Evolutionary conservation across 2,797 vertebrate species (phyloP), one percentile per base, ranked within the genome.

Genomic region (Pangasius djambal): DNA sequence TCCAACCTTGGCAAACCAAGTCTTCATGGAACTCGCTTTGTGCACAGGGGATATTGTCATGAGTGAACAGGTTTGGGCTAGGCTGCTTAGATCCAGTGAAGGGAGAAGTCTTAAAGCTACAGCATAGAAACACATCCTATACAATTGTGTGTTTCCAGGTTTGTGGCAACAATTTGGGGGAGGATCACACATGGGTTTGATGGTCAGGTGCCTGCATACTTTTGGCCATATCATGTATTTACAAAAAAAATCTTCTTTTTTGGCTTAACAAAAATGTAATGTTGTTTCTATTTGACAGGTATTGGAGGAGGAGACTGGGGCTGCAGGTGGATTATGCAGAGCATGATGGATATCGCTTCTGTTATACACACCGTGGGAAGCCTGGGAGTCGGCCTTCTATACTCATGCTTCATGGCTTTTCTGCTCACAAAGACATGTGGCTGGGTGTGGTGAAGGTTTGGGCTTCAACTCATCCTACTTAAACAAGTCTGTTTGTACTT

Each of bases 371-470:
- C 91, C 96, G 98, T 7, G 98, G 97, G 84, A 96, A 95, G 18
- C 95, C 97, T 1, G 96, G 97, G 0, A 91, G 86, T 50, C 94
- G 91, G 0, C 98, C 97, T 0, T 97, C 98, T 3, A 86, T 99
- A 84, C 96, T 99, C 83, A 96, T 99, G 96, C 94, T 99, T 57
- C 98, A 99, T 0, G 98, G 98, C 6, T 99, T 99, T 94, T 98
- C 98, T 0, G 97, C 96, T n/a, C 95, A 96, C 92, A 99, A 99
- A 93, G 98, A 99, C 93, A 97, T 98, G 97, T 99, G 98, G 98
- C 95, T 99, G 44, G 95, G 97, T 3, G 57, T 99, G 74, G 91
- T 97, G 88, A 98, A 97, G 96, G 98, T 99, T 92, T 52, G 57
- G n/a, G 72, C 55, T 63, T 72, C 22, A 67, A 6, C 40, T 40